phyloP scores from a whole-genome alignment of 2,888 invertebrate genomes.

The Chloroclysta siterata region DNA sequence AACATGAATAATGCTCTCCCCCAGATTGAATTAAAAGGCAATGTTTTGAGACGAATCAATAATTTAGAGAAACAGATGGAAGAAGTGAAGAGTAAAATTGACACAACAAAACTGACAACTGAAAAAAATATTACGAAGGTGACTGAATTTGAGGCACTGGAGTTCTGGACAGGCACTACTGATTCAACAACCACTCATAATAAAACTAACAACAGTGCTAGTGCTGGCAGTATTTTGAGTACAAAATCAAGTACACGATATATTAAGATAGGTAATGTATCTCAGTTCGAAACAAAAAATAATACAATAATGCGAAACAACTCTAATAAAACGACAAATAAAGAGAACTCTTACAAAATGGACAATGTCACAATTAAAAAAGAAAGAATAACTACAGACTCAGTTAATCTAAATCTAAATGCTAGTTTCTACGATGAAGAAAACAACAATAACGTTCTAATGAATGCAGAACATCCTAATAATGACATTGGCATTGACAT shows the following conservation, averaged over 20 bases:
- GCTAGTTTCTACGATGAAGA: not conserved
- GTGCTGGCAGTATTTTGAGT: not conserved
- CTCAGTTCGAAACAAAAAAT: not conserved
- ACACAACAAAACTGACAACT: slow-evolving; percentile 3
- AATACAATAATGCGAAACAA: not conserved
- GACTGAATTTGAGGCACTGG: slow-evolving; percentile 1
- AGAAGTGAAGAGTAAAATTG: slow-evolving; percentile 14
- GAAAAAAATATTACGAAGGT: not conserved
- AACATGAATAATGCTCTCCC: not conserved
- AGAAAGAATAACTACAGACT: not conserved
- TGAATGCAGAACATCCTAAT: not conserved
- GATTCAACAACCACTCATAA: not conserved
- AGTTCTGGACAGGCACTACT: slow-evolving; percentile 5
- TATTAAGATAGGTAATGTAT: not conserved
- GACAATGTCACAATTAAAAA: not conserved
- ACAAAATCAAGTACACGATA: not conserved
- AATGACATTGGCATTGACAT: not conserved
- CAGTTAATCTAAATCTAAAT: not conserved
- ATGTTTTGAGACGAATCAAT: slow-evolving; percentile 16
- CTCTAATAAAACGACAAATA: slow-evolving; percentile 1
- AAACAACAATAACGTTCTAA: not conserved
- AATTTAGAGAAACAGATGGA: slow-evolving; percentile 22
- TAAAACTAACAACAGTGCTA: not conserved
- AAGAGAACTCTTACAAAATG: not conserved
- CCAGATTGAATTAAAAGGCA: slow-evolving; percentile 11